A percentile compares a stretch with the other conserved stretches of the same genome.
Conservation (phyloP, 2,113 vertebrate species). For the Ardeotis arabs region DNA sequence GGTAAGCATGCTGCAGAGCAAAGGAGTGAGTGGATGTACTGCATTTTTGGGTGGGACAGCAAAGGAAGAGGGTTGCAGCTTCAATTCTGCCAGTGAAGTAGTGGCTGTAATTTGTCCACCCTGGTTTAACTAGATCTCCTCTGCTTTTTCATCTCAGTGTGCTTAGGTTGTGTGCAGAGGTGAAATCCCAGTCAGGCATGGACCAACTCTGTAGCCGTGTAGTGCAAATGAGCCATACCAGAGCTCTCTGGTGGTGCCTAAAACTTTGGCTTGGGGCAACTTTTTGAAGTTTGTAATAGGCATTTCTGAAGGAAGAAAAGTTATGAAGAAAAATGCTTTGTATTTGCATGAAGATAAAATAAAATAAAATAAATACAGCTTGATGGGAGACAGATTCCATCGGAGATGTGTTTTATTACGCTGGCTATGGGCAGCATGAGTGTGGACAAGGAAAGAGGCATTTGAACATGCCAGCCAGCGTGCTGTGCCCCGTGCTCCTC, state of each 20-base stretch:
- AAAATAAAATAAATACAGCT: not conserved
- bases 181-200: rapidly evolving
- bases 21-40: not conserved
- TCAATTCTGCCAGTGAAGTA: not conserved
- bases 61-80: not conserved
- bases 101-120: not conserved
- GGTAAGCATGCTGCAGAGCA: not conserved
- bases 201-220: not conserved
- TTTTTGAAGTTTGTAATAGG: not conserved
- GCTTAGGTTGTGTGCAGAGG: not conserved
- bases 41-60: not conserved
- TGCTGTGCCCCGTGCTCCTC: rapidly evolving
- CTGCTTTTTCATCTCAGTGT: not conserved
- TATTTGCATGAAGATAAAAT: not conserved
- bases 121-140: not conserved
- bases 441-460: not conserved
- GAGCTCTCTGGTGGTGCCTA: no score
- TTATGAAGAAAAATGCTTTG: not conserved
- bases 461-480: not conserved
- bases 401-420: not conserved
- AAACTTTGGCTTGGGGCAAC: not conserved
- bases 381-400: not conserved
- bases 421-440: not conserved
- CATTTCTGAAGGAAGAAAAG: not conserved
- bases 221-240: rapidly evolving